Percentiles rank a stretch among this genome's conserved stretches.
Evolutionary conservation across 2,113 vertebrate species (phyloP).

Genomic region (Pollachius pollachius): DNA sequence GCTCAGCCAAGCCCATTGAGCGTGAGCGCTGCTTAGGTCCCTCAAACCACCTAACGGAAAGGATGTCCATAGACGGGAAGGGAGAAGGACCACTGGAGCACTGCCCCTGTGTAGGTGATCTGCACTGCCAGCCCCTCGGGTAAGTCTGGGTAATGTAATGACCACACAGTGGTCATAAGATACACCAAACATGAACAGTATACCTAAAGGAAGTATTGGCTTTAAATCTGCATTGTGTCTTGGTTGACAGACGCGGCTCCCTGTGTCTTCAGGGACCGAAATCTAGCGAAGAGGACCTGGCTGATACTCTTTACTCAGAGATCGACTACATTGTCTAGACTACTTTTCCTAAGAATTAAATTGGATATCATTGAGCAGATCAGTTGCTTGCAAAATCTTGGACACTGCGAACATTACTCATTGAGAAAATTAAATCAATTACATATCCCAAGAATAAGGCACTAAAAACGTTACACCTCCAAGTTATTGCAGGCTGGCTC

Average conservation of each 20-base stretch:
- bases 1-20: constrained; percentile 81
- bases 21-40: constrained; percentile 81
- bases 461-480: too few relatives aligned
- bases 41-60: constrained; percentile 80
- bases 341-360: too few relatives aligned
- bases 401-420: too few relatives aligned
- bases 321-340: constrained; percentile 71
- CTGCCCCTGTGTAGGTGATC: constrained; percentile 84
- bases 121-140: constrained; percentile 87
- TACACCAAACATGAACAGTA: background rate
- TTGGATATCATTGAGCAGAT: too few relatives aligned
- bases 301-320: constrained; percentile 69
- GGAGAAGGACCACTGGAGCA: constrained; percentile 77
- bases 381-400: too few relatives aligned
- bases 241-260: constrained; percentile 64
- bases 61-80: constrained; percentile 84
- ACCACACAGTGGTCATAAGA: background rate
- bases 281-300: constrained; percentile 70
- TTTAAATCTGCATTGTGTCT: background rate
- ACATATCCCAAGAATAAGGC: too few relatives aligned
- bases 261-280: constrained; percentile 69
- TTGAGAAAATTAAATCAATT: too few relatives aligned
- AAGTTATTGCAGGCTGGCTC: too few relatives aligned
- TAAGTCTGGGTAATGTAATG: constrained; percentile 45
- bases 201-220: background rate